Conservation (phyloP, 2,888 invertebrate genomes). For the Diarsia mendica region DNA sequence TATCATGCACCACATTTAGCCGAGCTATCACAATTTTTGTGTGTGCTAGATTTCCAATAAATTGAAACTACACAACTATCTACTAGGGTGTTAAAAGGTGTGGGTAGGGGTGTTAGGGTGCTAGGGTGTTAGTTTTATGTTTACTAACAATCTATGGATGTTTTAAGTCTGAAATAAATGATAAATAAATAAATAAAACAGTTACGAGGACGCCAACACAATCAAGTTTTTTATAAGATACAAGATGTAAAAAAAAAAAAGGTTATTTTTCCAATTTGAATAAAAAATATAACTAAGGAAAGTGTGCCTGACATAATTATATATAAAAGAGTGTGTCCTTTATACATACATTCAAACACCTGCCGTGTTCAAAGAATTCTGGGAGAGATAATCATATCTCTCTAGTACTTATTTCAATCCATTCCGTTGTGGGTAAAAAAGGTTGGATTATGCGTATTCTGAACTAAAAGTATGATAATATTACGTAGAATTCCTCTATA, state of each 20-base stretch:
- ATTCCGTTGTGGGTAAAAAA: too few relatives aligned
- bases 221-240: not conserved
- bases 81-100: not conserved
- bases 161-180: too few relatives aligned
- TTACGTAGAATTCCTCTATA: not conserved
- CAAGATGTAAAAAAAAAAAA: not conserved
- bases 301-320: conserved; percentile 5
- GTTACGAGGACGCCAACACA: not conserved
- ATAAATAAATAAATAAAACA: too few relatives aligned
- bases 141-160: too few relatives aligned
- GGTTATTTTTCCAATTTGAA: not conserved
- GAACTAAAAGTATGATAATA: not conserved
- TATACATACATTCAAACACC: not conserved
- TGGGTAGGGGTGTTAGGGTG: too few relatives aligned
- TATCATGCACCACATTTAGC: too few relatives aligned
- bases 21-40: too few relatives aligned
- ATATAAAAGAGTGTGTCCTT: too few relatives aligned
- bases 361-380: conserved; percentile 9
- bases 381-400: conserved; percentile 1
- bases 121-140: too few relatives aligned
- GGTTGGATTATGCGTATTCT: not conserved
- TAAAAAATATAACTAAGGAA: not conserved
- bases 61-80: not conserved
- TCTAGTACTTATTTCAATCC: conserved; percentile 20
- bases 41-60: not conserved